Evolutionary conservation across 2,888 invertebrate genomes (phyloP), one percentile per base, ranked within the genome.

Genomic region (Lasioglossum figueresi): DNA sequence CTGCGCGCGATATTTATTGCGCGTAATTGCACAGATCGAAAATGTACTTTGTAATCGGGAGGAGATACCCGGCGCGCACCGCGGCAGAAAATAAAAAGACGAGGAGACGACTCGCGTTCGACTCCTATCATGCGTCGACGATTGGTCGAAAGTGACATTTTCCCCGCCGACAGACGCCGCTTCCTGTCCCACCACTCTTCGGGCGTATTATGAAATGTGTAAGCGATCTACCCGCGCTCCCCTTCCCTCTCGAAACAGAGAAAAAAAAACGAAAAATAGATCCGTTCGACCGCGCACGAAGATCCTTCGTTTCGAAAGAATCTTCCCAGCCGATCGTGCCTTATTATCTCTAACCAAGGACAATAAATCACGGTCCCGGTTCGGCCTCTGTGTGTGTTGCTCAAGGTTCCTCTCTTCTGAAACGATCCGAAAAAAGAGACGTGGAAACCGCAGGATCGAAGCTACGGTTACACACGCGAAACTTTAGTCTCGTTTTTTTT

Each of bases 301-400:
- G 87, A 82, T 80, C 83, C 72, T 84, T 86, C 71, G 79, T 89
- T 88, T 91, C 88, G 87, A 88, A 91, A 88, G 89, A 86, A 90
- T 85, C 86, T 85, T 90, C 83, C 80, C 82, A 79, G 80, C 89
- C 83, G 86, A 89, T 91, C 91, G 85, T 89, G 81, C 85, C 87
- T 90, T 88, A 90, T 90, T 90, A 90, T 87, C 85, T 89, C 83
- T 82, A 72, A 76, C 87, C 91, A 89, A 91, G 89, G 90, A 87
- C 88, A 90, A 90, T 91, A 91, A 91, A 92, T 92, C 90, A 90
- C 83, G 89, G 86, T 37, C 74, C 84, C 79, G 83, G 84, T 78
- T 76, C 80, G 83, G 80, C 82, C 89, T 77, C n/a, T 31, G 63
- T 31, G 63, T 31, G 63, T 23, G 70, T 72, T 86, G 48, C 81